Base-by-base conservation (phyloP, 2,797 vertebrate genomes). In the Ceryle rudis region DNA sequence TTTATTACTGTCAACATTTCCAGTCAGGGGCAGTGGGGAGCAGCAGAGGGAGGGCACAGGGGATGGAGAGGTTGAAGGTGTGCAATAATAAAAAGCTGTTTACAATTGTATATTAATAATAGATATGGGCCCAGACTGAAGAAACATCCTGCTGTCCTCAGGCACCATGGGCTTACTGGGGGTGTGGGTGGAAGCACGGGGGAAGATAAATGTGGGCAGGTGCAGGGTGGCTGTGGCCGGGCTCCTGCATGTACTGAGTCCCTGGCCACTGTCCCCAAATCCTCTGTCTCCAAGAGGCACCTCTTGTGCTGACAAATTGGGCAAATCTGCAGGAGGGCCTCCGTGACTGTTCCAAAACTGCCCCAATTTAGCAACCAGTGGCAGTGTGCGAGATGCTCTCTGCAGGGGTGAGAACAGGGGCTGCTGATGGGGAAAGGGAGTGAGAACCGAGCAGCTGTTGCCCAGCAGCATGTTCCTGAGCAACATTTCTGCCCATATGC, bases 1-100 rank as follows among this genome's bases (percentile, higher is more conserved):
- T 93, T 97, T 88, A 94, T 97, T 97, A 86, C 72, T 95, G 88
- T 84, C 89, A 94, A 2, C 81, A 21, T 78, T 87, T 89, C 70
- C 90, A 86, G 82, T 28, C 20, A 77, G 23, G 93, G 91, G 83
- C 80, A 75, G 85, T 35, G 83, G 74, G 77, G 83, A 95, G 84
- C 81, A 58, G 74, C 25, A 6, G 69, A 14, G 39, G 66, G 84
- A 96, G 73, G 74, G 86, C 46, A n/a, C 5, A 9, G 58, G 52
- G 61, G 84, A 60, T 1, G 2, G 37, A 20, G 61, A 86, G 88
- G 90, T 65, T 49, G 39, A 83, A 93, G 22, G 12, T 86, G 78
- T 66, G 62, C 52, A 47, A 29, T 28, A 75, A 81, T 46, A 86
- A 93, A 93, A 89, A 94, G 33, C 82, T 95, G 67, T 84, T 97